Evolutionary conservation across 1,140 invertebrate species (phyloP).

Genomic region (Cepaea nemoralis): DNA sequence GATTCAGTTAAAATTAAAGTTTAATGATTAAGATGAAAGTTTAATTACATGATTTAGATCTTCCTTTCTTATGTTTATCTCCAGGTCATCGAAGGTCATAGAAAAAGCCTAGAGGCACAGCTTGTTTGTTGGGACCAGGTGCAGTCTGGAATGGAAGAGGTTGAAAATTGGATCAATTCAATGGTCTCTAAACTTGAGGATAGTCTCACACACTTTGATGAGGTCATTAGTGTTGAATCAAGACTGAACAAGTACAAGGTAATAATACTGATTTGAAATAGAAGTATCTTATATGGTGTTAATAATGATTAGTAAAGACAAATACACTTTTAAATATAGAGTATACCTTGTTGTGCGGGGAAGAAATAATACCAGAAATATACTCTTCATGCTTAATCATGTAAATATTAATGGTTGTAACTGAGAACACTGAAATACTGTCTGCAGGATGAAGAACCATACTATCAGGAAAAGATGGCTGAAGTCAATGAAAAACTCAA

Average conservation of each 20-base stretch:
- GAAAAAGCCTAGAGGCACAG: conserved; percentile 85
- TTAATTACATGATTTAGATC: too few species aligned
- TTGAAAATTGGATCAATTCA: conserved; percentile 86
- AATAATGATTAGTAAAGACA: too few species aligned
- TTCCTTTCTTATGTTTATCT: neutral
- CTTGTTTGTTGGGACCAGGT: conserved; percentile 92
- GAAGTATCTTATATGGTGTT: too few species aligned
- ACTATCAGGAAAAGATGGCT: conserved; percentile 81
- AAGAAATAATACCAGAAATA: too few species aligned
- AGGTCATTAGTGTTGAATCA: conserved; percentile 83
- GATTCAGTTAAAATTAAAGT: too few species aligned
- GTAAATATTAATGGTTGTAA: too few species aligned
- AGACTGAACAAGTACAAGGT: conserved; percentile 84
- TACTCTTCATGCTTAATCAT: too few species aligned
- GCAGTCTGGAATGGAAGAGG: conserved; percentile 85
- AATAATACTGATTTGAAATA: conserved; percentile 5
- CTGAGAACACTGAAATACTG: neutral
- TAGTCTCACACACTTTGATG: conserved; percentile 82
- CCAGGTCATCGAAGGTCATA: conserved; percentile 68
- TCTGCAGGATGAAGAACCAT: conserved; percentile 81
- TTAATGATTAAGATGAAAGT: too few species aligned
- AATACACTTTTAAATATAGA: too few species aligned
- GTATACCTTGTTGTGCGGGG: too few species aligned
- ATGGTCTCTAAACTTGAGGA: conserved; percentile 83
- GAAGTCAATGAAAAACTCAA: conserved; percentile 84